These are phyloP conservation scores for Platalea minor DNA, from an alignment of 2,797 vertebrate species.

Conservation along the genomic window DNA sequence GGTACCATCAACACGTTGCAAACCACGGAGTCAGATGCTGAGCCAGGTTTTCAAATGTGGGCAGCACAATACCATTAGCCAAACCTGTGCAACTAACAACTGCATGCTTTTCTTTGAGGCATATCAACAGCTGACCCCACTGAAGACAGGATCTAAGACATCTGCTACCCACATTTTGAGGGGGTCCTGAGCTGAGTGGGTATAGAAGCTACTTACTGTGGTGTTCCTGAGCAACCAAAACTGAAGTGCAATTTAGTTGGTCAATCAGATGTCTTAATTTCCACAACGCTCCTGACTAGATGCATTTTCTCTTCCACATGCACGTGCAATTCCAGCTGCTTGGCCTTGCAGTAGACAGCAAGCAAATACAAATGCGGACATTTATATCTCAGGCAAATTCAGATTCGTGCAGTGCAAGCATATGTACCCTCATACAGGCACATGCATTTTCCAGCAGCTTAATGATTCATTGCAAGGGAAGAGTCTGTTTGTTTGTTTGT, in stretches of 20 bases:
- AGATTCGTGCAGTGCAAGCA: not conserved
- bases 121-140: not conserved
- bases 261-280: not conserved
- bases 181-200: not conserved
- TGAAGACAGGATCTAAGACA: not conserved
- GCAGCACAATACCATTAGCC: not conserved
- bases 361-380: not conserved
- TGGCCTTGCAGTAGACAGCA: not conserved
- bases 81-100: not conserved
- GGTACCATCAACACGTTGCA: not conserved
- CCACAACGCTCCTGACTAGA: not conserved
- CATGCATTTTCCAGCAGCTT: not conserved
- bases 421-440: accelerated
- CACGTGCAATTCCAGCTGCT: not conserved
- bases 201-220: not conserved
- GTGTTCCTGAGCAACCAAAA: not conserved
- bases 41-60: not conserved
- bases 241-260: not conserved
- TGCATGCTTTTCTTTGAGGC: not conserved
- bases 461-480: not conserved
- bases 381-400: not conserved
- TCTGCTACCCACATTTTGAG: not conserved
- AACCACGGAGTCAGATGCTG: not conserved
- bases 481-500: not conserved
- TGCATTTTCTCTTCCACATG: not conserved